phyloP scores from a whole-genome alignment of 2,113 vertebrate genomes.

The Lutjanus erythropterus region DNA sequence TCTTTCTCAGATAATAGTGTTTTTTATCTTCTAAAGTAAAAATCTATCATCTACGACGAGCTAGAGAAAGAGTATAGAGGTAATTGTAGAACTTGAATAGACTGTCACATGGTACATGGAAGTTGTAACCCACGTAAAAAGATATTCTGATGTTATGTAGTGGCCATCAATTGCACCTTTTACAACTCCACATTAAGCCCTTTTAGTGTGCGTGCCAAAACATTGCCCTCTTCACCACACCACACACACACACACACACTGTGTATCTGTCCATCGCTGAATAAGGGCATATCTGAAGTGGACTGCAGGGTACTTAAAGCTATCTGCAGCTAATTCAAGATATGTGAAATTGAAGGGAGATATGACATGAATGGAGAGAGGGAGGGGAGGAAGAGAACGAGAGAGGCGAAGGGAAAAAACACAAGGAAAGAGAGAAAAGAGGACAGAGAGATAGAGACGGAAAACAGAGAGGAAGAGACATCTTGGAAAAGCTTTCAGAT shows the following conservation, averaged over 20 bases:
- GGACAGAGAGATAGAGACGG: slow-evolving; percentile 27
- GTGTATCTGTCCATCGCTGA: slow-evolving; percentile 78
- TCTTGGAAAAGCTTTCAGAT: slow-evolving; percentile 79
- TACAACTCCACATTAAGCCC: slow-evolving; percentile 33
- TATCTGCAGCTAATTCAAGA: slow-evolving; percentile 85
- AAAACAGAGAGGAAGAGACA: slow-evolving; percentile 57
- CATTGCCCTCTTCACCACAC: slow-evolving; percentile 24
- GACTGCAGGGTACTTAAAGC: slow-evolving; percentile 80
- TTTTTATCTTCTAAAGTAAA: background rate
- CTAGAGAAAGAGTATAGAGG: background rate
- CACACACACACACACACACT: slow-evolving; percentile 46
- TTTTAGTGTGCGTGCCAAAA: slow-evolving; percentile 60
- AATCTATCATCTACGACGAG: background rate
- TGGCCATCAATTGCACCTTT: slow-evolving; percentile 25
- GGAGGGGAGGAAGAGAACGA: slow-evolving; percentile 22
- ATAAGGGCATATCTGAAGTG: slow-evolving; percentile 75
- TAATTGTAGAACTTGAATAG: background rate
- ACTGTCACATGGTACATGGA: background rate
- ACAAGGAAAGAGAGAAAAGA: slow-evolving; percentile 23
- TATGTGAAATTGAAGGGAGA: slow-evolving; percentile 85
- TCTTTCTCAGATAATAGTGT: background rate
- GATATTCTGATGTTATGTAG: slow-evolving; percentile 5
- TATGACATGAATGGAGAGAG: slow-evolving; percentile 69
- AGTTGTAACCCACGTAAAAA: slow-evolving; percentile 8
- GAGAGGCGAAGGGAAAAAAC: background rate